These are phyloP conservation scores for Propsilocerus akamusi DNA, from an alignment of 1,140 invertebrate species.

Conservation along the genomic window DNA sequence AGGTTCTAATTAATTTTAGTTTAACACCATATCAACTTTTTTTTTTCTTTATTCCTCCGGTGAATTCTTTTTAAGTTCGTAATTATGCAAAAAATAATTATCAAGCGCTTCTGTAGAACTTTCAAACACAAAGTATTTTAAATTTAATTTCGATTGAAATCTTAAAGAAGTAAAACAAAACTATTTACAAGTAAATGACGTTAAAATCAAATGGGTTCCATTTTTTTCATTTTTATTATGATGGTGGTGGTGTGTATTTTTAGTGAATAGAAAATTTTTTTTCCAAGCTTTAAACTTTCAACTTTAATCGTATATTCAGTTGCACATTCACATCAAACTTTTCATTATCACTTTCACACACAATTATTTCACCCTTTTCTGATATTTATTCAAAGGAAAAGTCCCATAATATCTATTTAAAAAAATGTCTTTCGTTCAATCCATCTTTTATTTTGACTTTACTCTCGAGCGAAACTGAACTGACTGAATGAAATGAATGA, in stretches of 20 bases:
- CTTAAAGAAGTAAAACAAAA: neutral
- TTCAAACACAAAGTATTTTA: too few species aligned
- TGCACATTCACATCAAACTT: neutral
- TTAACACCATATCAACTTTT: neutral
- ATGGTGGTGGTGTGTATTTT: too few species aligned
- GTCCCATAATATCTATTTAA: neutral
- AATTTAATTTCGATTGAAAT: too few species aligned
- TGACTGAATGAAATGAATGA: too few species aligned
- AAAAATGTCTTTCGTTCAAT: neutral
- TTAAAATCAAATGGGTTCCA: constrained; percentile 1
- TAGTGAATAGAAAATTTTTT: too few species aligned
- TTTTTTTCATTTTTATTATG: constrained; percentile 1
- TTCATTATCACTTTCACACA: neutral
- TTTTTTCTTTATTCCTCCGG: neutral
- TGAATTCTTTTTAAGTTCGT: too few species aligned
- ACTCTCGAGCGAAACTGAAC: too few species aligned
- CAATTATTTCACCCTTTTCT: neutral
- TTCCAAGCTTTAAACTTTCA: neutral
- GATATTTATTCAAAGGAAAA: constrained; percentile 3
- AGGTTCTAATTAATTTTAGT: neutral
- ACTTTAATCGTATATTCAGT: too few species aligned
- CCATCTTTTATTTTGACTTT: constrained; percentile 1
- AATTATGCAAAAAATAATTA: too few species aligned
- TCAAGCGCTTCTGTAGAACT: too few species aligned
- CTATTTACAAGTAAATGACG: constrained; percentile 1